A percentile compares a stretch with the other conserved stretches of the same genome.
Evolutionary conservation across 1,140 invertebrate genomes (phyloP).

Genomic region (Nasonia giraulti): DNA sequence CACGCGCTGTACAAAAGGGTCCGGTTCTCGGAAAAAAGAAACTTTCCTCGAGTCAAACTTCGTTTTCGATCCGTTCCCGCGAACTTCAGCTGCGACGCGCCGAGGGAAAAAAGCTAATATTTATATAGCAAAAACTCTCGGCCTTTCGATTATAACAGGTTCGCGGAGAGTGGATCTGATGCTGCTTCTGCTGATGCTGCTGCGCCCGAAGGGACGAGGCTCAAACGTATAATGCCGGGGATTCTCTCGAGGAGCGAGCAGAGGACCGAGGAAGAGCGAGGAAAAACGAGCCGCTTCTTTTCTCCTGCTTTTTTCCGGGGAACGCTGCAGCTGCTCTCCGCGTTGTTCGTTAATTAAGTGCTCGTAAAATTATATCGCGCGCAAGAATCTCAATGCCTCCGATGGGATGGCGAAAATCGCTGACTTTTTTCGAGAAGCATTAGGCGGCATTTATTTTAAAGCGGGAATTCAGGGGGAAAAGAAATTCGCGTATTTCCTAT

Average conservation of each 20-base stretch:
- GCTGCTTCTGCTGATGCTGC: neutral
- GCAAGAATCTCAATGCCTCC: too few relatives aligned
- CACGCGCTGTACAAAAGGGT: neutral
- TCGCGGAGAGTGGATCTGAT: neutral
- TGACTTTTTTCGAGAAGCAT: too few relatives aligned
- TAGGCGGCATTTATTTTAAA: too few relatives aligned
- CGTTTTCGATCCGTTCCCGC: neutral
- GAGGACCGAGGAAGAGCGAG: neutral
- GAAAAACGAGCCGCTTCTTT: neutral
- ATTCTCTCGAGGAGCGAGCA: neutral
- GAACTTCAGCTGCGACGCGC: neutral
- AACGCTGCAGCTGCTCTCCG: neutral
- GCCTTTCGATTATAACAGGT: neutral
- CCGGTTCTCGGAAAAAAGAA: constrained; percentile 23
- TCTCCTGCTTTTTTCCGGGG: neutral
- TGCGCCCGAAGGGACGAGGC: neutral
- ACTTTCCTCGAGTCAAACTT: neutral
- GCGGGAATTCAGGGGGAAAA: neutral
- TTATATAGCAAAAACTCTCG: constrained; percentile 14
- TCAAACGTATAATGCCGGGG: neutral
- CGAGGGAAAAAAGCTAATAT: constrained; percentile 18
- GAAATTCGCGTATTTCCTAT: neutral
- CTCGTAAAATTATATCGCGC: neutral
- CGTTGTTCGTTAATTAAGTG: neutral
- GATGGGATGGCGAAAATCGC: too few relatives aligned